Evolutionary conservation across 2,113 vertebrate genomes (phyloP), one percentile per base, ranked within the genome.

Genomic region (Eulemur macaco): DNA sequence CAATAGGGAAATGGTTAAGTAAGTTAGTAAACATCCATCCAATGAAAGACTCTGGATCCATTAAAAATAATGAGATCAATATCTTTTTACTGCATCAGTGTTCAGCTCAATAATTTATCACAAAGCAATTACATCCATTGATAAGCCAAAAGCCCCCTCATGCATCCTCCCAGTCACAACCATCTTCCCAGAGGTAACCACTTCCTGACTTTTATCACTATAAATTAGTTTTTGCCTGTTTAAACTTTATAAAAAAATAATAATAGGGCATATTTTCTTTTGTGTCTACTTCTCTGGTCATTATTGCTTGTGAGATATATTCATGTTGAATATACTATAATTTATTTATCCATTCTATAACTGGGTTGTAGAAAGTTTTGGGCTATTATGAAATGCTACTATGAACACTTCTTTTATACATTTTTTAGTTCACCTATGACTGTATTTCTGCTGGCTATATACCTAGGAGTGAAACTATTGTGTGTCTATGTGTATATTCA

Each of bases 31-130:
- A 52, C 13, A 56, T 69, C 11, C 68, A 89, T 39, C 74, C 39
- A 71, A 76, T 71, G n/a, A 58, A 94, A 96, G 42, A 92, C 5
- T 45, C 29, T 92, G n/a, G 42, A 86, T 17, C 20, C 42, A 86
- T 76, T 76, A 69, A 94, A 89, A 96, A 97, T 58, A 92, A n/a
- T n/a, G 17, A 90, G 56, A 76, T 95, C 66, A 47, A 6, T 50
- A 42, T 71, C 45, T 77, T 94, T 81, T 95, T 56, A 74, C 45
- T 89, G 68, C 60, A 71, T 86, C 54, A 45, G 0, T 82, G 42
- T 86, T 89, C 42, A 74, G 52, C 45, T 94, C 74, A 85, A 81
- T 85, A 94, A 84, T 91, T 89, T 68, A 80, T 60, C 63, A 78
- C 34, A 78, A 89, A 89, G n/a, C 66, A 81, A 29, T 63, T 34